Base-by-base conservation (phyloP, 30 jellyfish, hydroid and myxozoan species). In the Haliclystus octoradiatus region DNA sequence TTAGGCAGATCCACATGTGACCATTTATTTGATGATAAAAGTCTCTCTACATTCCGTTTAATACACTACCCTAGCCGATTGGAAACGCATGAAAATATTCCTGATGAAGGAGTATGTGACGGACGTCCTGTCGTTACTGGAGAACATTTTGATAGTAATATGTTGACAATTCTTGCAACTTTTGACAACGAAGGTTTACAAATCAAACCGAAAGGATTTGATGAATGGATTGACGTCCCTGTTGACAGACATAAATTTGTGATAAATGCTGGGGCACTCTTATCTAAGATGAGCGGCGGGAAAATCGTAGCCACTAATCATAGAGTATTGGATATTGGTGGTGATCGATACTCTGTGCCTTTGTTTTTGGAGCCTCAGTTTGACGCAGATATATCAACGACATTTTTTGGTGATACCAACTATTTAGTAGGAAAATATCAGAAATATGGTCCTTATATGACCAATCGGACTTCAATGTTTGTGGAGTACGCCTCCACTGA, bases 361-460 rank as follows among this genome's bases (percentile, higher is more conserved):
- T 35, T 84, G 14, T 84, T 84, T 64, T 76, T 28, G 51, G 95
- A 84, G 68, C 92, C 92, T 51, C 32, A 29, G 27, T 77, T 64
- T 76, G 95, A 84, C 51, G 95, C 63, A 23, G 95, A 84, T 49
- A 27, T 84, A 34, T 84, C 95, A 4, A 76, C 70, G 68, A 35
- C 95, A 0, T 1, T 84, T 14, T 49, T 65, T 71, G 95, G 95
- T 28, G 50, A 84, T 30, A 63, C 7, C 28, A 76, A 66, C 50
- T 46, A 64, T 27, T 3, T 66, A 12, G 74, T 64, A 29, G 81
- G 81, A 52, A 53, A 71, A 0, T 75, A 2, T 40, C 29, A 35
- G 53, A 84, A 76, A 57, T 84, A 76, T 76, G 95, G 95, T 2
- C 95, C 87, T 2, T 84, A 87, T 86, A 84, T 84, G 95, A 70